Conservation (phyloP, 37 sponge, comb jelly and placozoan species). For the Oopsacas minuta region DNA sequence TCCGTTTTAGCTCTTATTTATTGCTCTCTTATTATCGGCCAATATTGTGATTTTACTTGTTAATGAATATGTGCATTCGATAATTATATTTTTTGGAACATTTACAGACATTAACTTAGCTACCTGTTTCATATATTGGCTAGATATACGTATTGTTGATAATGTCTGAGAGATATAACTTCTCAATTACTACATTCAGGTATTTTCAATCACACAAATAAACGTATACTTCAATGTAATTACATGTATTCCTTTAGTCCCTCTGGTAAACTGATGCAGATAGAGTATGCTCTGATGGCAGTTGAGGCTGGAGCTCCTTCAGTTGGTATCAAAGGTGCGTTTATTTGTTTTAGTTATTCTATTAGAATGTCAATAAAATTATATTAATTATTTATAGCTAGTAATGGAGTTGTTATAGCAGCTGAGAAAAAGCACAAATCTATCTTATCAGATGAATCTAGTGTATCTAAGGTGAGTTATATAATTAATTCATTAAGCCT, state of each 20-base stretch:
- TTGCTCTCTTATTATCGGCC: too few relatives aligned
- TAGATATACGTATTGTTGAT: too few relatives aligned
- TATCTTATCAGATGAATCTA: constrained; percentile 72
- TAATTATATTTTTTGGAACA: too few relatives aligned
- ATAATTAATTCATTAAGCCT: neutral
- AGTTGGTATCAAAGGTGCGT: constrained; percentile 80
- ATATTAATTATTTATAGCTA: constrained; percentile 32
- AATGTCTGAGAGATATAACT: constrained; percentile 86
- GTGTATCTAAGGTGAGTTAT: constrained; percentile 59
- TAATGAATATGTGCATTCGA: too few relatives aligned
- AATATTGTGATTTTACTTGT: too few relatives aligned
- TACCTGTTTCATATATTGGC: too few relatives aligned
- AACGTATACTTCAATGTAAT: neutral
- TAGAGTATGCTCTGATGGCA: constrained; percentile 91
- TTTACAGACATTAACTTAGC: too few relatives aligned
- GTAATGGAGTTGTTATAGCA: constrained; percentile 91
- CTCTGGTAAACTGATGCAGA: constrained; percentile 92
- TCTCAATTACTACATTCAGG: constrained; percentile 97
- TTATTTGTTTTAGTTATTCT: neutral
- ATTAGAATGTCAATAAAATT: neutral
- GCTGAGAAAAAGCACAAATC: constrained; percentile 95
- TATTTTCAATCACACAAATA: constrained; percentile 2
- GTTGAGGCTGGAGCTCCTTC: constrained; percentile 88
- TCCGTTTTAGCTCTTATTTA: too few relatives aligned
- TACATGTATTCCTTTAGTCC: constrained; percentile 46